These are phyloP conservation scores for Petrocephalus zakoni DNA, from an alignment of 2,113 vertebrate genomes.

Conservation along the genomic window DNA sequence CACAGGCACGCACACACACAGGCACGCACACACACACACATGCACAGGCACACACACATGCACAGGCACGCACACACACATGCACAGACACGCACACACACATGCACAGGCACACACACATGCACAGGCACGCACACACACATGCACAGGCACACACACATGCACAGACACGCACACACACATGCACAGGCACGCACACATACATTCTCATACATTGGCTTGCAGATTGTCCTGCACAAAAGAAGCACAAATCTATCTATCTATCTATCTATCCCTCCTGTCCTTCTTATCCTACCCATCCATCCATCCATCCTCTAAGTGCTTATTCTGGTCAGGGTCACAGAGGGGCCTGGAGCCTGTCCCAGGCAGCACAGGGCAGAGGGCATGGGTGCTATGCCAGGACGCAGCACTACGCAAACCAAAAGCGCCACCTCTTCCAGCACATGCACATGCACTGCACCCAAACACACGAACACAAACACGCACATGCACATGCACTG, in stretches of 20 bases:
- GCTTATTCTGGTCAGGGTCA: not conserved
- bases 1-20: not conserved
- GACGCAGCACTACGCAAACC: not conserved
- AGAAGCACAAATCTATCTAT: not conserved
- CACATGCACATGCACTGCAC: not conserved
- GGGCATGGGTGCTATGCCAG: not conserved
- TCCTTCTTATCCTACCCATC: too few species aligned
- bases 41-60: not conserved
- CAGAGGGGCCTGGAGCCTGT: not conserved
- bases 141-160: not conserved
- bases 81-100: not conserved
- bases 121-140: too few species aligned
- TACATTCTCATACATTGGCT: too few species aligned
- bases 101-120: not conserved
- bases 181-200: not conserved
- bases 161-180: not conserved
- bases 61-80: not conserved
- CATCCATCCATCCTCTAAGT: not conserved
- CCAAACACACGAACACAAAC: not conserved
- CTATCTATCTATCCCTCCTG: not conserved
- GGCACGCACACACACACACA: not conserved
- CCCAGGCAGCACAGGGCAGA: not conserved
- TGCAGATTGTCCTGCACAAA: not conserved
- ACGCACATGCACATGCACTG: not conserved
- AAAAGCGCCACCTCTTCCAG: too few species aligned